Evolutionary conservation across 2,888 invertebrate genomes (phyloP), one percentile per base, ranked within the genome.

Genomic region (Caenorhabditis wallacei): DNA sequence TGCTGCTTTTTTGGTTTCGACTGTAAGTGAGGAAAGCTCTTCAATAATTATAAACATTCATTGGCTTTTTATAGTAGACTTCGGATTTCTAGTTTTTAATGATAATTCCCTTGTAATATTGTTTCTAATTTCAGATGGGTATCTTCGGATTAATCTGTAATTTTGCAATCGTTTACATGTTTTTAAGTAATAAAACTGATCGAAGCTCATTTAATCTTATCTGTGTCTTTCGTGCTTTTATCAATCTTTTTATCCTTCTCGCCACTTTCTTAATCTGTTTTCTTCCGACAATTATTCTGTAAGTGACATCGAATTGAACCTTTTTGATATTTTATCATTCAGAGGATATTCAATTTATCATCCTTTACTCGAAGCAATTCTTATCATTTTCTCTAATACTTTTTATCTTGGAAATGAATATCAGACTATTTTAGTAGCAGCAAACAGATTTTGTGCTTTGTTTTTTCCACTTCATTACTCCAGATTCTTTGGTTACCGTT

Each of bases 321-420:
- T 10, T 7, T 35, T 20, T 61, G 18, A 22, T 3, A 46, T 24
- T 59, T n/a, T n/a, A n/a, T n/a, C n/a, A n/a, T 74, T 24, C 54
- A 69, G 76, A 10, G 68, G 68, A 8, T 24, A 8, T 7, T 69
- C 76, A 1, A 24, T 54, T 2, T 78, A 26, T 30, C 24, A 20
- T 22, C 40, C 59, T 7, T 2, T 48, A 2, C 13, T 74, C n/a
- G 64, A 74, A 40, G 51, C 74, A 11, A 18, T 37, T 7, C 46
- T 74, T 1, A 75, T 78, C 13, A 22, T 40, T 11, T n/a, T 48
- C 16, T 43, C 69, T 1, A 70, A 40, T 24, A 70, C 78, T 7
- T 37, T 78, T 18, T 78, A 78, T 43, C 69, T 69, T 8, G 69
- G 63, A 11, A 78, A 78, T 35, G 78, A 78, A 43, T 78, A 63